Conservation (phyloP, 2,113 vertebrate species). For the Gallinago jamesoni region DNA sequence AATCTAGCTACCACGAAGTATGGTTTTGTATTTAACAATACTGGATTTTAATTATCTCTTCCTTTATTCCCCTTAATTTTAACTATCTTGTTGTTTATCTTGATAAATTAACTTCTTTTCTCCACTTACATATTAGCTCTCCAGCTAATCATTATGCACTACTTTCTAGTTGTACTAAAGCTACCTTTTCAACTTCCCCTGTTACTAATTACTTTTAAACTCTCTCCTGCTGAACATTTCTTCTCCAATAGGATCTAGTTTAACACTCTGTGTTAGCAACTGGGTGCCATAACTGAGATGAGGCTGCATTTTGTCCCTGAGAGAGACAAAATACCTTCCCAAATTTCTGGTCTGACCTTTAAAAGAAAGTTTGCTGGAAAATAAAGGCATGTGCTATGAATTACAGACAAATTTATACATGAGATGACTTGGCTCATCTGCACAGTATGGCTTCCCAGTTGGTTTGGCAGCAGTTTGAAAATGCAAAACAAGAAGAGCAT, state of each 20-base stretch:
- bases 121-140: neutral
- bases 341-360: conserved; percentile 24
- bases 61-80: conserved; percentile 15
- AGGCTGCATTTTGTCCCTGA: neutral
- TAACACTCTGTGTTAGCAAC: neutral
- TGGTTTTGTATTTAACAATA: neutral
- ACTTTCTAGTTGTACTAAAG: neutral
- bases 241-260: neutral
- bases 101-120: conserved; percentile 49
- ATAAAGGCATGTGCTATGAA: neutral
- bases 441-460: conserved; percentile 29
- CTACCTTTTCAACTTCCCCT: neutral
- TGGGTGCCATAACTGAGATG: neutral
- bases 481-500: conserved; percentile 31
- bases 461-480: conserved; percentile 32
- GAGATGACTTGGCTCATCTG: neutral
- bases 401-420: neutral
- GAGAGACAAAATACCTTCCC: neutral
- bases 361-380: conserved; percentile 19
- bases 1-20: neutral
- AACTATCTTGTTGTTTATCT: conserved; percentile 43
- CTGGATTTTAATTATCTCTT: conserved; percentile 47
- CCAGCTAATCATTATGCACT: neutral
- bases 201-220: conserved; percentile 32
- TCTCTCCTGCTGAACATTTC: conserved; percentile 28